Conservation (phyloP, 2,888 invertebrate species). For the Euplexia lucipara region DNA sequence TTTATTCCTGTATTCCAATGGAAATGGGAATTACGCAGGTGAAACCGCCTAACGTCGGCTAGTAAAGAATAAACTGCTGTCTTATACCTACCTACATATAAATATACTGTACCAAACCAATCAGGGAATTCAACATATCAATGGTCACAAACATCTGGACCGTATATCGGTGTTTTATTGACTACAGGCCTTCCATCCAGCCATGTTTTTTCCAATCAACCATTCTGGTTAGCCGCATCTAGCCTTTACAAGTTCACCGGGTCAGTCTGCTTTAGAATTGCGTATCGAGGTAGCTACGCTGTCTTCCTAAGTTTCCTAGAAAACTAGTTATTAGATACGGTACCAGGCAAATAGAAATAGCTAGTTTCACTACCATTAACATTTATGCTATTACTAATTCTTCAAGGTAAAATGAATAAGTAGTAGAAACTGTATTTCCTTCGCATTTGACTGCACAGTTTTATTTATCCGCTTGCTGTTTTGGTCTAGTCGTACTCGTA, state of each 20-base stretch:
- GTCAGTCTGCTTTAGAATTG: constrained; percentile 13
- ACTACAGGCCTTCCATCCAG: neutral
- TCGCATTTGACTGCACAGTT: neutral
- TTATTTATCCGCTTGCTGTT: neutral
- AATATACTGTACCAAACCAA: neutral
- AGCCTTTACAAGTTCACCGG: constrained; percentile 26
- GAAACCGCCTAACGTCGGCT: no score
- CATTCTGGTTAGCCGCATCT: constrained; percentile 7
- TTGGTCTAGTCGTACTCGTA: neutral
- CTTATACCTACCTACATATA: no score
- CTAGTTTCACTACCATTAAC: constrained; percentile 21
- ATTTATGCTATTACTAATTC: constrained; percentile 1
- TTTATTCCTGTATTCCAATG: no score
- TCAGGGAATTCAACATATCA: neutral
- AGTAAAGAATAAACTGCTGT: no score
- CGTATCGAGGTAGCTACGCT: neutral
- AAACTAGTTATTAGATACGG: constrained; percentile 24
- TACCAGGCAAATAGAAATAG: neutral
- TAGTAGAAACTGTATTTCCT: constrained; percentile 7
- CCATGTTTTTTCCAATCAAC: neutral
- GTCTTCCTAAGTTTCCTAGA: constrained; percentile 4
- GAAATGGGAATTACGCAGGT: no score
- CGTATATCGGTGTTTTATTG: neutral
- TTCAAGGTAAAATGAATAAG: constrained; percentile 26
- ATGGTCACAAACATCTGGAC: neutral